Evolutionary conservation across 2,797 vertebrate genomes (phyloP).

Genomic region (Linurgus olivaceus): DNA sequence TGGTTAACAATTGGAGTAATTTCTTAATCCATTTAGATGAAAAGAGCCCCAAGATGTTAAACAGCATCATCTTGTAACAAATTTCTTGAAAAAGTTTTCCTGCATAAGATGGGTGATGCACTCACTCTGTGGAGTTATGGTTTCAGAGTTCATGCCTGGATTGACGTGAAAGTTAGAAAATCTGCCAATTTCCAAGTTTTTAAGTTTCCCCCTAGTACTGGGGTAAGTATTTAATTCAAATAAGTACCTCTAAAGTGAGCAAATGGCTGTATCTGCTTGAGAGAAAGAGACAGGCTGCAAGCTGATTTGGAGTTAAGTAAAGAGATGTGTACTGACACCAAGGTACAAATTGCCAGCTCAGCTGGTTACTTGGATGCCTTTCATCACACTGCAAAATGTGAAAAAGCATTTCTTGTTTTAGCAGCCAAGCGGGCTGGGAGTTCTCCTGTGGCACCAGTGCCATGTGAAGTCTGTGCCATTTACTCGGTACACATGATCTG

Average conservation of each 20-base stretch:
- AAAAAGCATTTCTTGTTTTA: neutral
- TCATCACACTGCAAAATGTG: neutral
- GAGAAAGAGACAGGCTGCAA: neutral
- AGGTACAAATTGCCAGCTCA: conserved; percentile 2
- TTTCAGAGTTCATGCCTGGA: neutral
- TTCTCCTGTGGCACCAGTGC: neutral
- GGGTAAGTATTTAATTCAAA: neutral
- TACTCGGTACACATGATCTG: neutral
- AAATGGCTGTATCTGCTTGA: neutral
- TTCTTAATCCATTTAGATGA: neutral
- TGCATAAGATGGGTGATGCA: neutral
- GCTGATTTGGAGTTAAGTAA: neutral
- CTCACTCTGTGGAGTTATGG: rapidly evolving
- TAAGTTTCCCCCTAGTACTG: neutral
- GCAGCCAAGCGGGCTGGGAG: neutral
- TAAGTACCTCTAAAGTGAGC: neutral
- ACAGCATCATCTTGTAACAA: neutral
- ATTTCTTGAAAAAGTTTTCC: neutral
- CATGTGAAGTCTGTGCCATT: neutral
- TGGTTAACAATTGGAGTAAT: neutral
- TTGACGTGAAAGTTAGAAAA: neutral
- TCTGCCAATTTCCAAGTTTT: neutral
- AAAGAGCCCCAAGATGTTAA: neutral
- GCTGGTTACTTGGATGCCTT: neutral
- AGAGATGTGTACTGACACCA: neutral